These are phyloP conservation scores for Axis porcinus DNA, from an alignment of 2,113 vertebrate species.

Conservation along the genomic window DNA sequence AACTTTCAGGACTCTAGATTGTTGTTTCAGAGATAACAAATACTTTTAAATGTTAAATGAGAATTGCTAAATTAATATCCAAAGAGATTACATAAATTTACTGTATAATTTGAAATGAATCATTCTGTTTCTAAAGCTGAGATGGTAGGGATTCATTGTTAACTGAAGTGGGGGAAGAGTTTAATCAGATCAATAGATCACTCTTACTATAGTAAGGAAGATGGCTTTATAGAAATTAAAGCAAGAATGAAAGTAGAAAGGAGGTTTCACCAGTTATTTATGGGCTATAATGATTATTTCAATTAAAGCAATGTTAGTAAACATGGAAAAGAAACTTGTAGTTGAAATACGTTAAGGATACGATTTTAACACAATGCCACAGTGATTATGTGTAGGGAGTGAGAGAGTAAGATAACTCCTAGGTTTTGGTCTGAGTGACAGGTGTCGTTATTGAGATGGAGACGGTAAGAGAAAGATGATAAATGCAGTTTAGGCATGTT, in stretches of 20 bases:
- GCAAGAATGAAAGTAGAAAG: not conserved
- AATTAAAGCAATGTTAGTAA: not conserved
- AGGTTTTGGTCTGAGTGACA: not conserved
- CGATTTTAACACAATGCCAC: not conserved
- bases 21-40: not conserved
- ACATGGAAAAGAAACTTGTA: not conserved
- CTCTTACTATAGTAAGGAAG: not conserved
- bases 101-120: not conserved
- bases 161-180: not conserved
- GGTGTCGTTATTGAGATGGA: not conserved
- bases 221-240: not conserved
- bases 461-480: not conserved
- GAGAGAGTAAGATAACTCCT: not conserved
- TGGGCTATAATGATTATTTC: not conserved
- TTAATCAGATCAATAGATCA: not conserved
- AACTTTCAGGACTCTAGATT: not conserved
- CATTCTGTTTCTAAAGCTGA: not conserved
- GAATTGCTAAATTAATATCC: not conserved
- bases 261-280: not conserved
- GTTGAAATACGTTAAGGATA: not conserved
- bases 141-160: not conserved
- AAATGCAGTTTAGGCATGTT: not conserved
- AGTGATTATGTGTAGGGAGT: not conserved
- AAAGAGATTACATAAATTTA: not conserved
- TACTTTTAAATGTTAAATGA: not conserved